phyloP scores from a whole-genome alignment of 2,888 invertebrate genomes.

The Heliconius aoede region DNA sequence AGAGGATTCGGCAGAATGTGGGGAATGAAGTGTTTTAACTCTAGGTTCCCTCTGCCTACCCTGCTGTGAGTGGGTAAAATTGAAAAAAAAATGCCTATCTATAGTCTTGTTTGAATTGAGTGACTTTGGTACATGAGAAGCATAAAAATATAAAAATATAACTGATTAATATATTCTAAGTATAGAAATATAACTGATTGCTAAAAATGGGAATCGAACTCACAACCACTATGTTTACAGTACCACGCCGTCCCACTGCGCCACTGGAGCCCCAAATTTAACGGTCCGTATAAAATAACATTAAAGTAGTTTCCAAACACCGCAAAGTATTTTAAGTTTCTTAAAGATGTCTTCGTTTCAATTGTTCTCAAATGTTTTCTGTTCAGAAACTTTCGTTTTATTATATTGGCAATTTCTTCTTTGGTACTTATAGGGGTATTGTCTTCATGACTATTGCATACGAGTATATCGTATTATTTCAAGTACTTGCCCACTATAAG shows the following conservation, averaged over 20 bases:
- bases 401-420: conserved; percentile 24
- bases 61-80: too few relatives aligned
- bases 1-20: too few relatives aligned
- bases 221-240: not conserved
- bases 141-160: too few relatives aligned
- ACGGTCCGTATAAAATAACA: not conserved
- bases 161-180: too few relatives aligned
- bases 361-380: not conserved
- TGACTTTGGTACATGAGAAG: not conserved
- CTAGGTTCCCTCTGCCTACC: too few relatives aligned
- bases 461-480: conserved; percentile 1
- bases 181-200: not conserved
- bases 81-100: not conserved
- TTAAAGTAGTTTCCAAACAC: not conserved
- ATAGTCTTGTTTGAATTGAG: not conserved
- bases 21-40: too few relatives aligned
- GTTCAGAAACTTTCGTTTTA: conserved; percentile 21
- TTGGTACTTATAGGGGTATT: conserved; percentile 15
- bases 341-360: conserved; percentile 21
- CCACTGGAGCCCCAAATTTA: not conserved
- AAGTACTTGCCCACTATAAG: not conserved
- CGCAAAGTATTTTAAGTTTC: conserved; percentile 4
- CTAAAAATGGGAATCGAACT: not conserved
- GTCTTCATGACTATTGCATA: conserved; percentile 7
- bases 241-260: not conserved